Percentiles rank a stretch among this genome's conserved stretches.
These are phyloP conservation scores for Eulemur albifrons DNA, from an alignment of 2,797 vertebrate genomes.

Conservation along the genomic window DNA sequence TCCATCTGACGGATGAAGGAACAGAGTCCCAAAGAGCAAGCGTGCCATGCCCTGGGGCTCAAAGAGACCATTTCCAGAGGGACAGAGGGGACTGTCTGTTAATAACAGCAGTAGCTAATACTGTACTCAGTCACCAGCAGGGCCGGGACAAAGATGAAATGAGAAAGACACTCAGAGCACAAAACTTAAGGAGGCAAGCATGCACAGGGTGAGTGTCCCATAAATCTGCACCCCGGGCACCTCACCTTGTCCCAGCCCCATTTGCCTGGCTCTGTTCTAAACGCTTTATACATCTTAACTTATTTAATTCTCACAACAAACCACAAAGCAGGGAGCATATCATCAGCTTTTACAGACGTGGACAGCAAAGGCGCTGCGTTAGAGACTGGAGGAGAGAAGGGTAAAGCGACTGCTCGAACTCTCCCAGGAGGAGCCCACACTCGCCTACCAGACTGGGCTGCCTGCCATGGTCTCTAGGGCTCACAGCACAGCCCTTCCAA, in stretches of 20 bases:
- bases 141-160: background rate
- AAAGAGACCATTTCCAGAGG: background rate
- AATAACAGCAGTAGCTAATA: background rate
- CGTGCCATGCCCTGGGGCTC: background rate
- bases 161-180: background rate
- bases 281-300: background rate
- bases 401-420: background rate
- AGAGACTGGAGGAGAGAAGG: background rate
- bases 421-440: background rate
- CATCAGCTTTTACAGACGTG: background rate
- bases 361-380: background rate
- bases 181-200: background rate
- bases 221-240: background rate
- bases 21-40: background rate
- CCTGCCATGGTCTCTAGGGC: background rate
- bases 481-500: background rate
- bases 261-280: background rate
- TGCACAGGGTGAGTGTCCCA: background rate
- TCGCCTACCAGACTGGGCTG: fast-evolving
- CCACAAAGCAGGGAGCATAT: background rate
- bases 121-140: background rate
- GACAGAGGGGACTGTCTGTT: background rate
- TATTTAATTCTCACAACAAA: background rate
- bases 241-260: too few relatives aligned
- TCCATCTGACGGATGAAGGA: background rate